Evolutionary conservation across 2,888 invertebrate genomes (phyloP), one percentile per base, ranked within the genome.

Genomic region (Morpho deidamia): DNA sequence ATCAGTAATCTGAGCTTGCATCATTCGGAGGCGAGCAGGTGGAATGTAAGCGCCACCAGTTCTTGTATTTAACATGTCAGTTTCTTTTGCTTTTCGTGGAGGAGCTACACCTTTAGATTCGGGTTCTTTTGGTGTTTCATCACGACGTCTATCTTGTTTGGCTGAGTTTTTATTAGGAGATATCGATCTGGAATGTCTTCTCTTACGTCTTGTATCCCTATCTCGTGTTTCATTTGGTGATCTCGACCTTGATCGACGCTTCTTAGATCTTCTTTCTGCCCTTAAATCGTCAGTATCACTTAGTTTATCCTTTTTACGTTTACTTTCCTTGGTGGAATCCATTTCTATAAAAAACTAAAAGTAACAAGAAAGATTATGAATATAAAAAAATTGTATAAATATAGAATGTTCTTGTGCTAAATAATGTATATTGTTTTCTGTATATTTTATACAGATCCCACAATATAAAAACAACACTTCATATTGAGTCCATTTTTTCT

Each of bases 1-100:
- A 72, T 99, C 99, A 0, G 96, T 96, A 49, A 99, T 98, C 78
- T 96, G 95, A 0, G 95, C 96, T 83, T 99, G 99, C 96, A 99
- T 96, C 93, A 98, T 92, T 14, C 96, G 92, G 40, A 99, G 89
- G 72, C 96, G 97, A 0, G 99, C 99, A 0, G 99, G 99, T 1
- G 99, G 99, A 69, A 99, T 99, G 71, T 99, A 99, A 4, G 99
- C 99, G 53, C 97, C 97, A 39, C 97, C 97, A 8, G 97, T 97
- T 71, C 93, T 92, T 0, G 96, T 95, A 47, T 95, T 96, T 3
- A 97, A 74, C 69, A 95, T 85, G 74, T 96, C 96, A 11, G 79
- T 84, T 10, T 87, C 87, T 60, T 83, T 88, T 0, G 74, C 66
- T 61, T 82, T 83, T 37, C 82, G 70, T 43, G 66, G 70, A n/a